These are phyloP conservation scores for Drosophila biarmipes DNA, from an alignment of 1,140 invertebrate genomes.

Conservation along the genomic window DNA sequence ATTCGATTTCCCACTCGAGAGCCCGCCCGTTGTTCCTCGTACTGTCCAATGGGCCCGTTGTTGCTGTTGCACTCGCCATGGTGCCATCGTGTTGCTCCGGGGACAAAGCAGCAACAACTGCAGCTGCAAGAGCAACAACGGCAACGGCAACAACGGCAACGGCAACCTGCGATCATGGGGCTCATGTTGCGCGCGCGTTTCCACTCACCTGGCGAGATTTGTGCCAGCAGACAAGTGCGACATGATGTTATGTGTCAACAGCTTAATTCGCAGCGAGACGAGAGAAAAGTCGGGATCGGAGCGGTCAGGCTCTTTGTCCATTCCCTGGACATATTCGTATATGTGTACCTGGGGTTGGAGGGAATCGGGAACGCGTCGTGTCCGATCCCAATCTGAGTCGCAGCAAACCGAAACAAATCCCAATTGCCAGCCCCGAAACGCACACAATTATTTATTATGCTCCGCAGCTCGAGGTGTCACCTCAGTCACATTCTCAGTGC, in stretches of 20 bases:
- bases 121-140: conserved; percentile 24
- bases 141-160: conserved; percentile 16
- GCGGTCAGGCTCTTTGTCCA: neutral
- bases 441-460: conserved; percentile 49
- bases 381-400: conserved; percentile 63
- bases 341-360: neutral
- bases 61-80: conserved; percentile 35
- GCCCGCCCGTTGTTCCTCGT: conserved; percentile 43
- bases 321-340: neutral
- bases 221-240: conserved; percentile 80
- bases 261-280: conserved; percentile 78
- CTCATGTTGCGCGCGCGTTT: conserved; percentile 80
- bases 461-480: conserved; percentile 24
- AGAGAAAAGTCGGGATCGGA: conserved; percentile 17
- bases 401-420: conserved; percentile 41
- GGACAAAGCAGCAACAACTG: conserved; percentile 41
- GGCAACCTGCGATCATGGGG: conserved; percentile 48
- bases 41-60: conserved; percentile 1
- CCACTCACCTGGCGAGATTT: conserved; percentile 82
- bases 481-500: neutral
- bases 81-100: conserved; percentile 43
- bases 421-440: conserved; percentile 32
- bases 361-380: conserved; percentile 29
- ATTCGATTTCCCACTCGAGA: conserved; percentile 11
- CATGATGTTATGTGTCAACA: conserved; percentile 83